A percentile compares a stretch with the other conserved stretches of the same genome.
Evolutionary conservation across 2,888 invertebrate species (phyloP).

Genomic region (Campopleginae sp.): DNA sequence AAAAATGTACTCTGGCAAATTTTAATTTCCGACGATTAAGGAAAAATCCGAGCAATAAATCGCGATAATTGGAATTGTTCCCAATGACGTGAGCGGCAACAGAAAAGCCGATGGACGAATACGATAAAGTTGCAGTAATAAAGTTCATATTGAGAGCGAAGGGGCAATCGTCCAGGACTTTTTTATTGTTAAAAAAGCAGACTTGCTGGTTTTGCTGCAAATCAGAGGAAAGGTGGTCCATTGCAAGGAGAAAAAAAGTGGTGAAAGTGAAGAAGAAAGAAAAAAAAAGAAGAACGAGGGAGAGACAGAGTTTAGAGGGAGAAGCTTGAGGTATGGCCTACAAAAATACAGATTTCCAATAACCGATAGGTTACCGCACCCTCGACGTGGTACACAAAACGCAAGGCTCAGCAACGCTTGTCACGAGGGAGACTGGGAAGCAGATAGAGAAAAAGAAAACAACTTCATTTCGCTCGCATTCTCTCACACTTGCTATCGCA

Average conservation of each 20-base stretch:
- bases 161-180: conserved; percentile 44
- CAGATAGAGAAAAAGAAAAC: not conserved
- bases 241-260: conserved; percentile 22
- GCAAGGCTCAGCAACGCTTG: conserved; percentile 70
- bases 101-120: not conserved
- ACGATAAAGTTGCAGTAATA: conserved; percentile 18
- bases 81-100: conserved; percentile 2
- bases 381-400: conserved; percentile 68
- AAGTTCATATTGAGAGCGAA: conserved; percentile 25
- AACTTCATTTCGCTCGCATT: conserved; percentile 48
- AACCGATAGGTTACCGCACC: conserved; percentile 78
- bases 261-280: conserved; percentile 20
- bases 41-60: not conserved
- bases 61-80: not conserved
- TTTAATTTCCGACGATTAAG: not conserved
- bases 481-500: conserved; percentile 57
- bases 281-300: conserved; percentile 54
- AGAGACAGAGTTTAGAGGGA: conserved; percentile 61
- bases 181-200: conserved; percentile 25
- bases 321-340: conserved; percentile 78
- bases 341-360: conserved; percentile 83
- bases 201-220: conserved; percentile 18
- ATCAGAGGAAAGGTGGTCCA: conserved; percentile 20
- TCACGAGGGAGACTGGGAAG: conserved; percentile 36
- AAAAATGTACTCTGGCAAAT: not conserved